These are phyloP conservation scores for Drosophila auraria DNA, from an alignment of 1,140 invertebrate genomes.

Conservation along the genomic window DNA sequence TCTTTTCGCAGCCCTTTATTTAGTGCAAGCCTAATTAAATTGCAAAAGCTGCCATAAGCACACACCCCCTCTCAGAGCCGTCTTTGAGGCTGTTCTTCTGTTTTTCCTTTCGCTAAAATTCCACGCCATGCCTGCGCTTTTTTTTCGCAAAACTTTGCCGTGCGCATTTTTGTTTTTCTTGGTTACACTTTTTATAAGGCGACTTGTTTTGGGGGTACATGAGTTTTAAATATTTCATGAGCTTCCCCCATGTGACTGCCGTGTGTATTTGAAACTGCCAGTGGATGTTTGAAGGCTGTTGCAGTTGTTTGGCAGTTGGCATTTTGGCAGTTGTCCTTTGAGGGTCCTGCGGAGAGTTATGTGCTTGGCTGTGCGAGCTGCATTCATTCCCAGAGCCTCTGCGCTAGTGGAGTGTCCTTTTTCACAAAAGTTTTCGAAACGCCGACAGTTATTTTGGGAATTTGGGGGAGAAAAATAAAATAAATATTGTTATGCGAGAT, in stretches of 20 bases:
- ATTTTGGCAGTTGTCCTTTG: slow-evolving; percentile 20
- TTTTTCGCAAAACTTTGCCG: background rate
- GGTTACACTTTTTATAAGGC: slow-evolving; percentile 1
- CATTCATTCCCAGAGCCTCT: background rate
- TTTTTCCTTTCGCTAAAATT: slow-evolving; percentile 2
- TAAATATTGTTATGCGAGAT: background rate
- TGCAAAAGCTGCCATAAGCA: slow-evolving; percentile 4
- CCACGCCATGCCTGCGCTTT: background rate
- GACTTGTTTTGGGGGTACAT: slow-evolving; percentile 5
- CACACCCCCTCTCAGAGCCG: background rate
- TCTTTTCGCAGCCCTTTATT: slow-evolving; percentile 6
- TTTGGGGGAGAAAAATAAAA: background rate
- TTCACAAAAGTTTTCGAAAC: slow-evolving; percentile 6
- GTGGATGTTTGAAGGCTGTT: slow-evolving; percentile 16
- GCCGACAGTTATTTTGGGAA: slow-evolving; percentile 8
- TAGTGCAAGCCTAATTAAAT: slow-evolving; percentile 7
- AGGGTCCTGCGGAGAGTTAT: slow-evolving; percentile 10
- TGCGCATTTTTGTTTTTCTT: slow-evolving; percentile 10
- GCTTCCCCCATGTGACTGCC: background rate
- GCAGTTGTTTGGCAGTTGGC: slow-evolving; percentile 17
- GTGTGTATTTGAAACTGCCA: slow-evolving; percentile 1
- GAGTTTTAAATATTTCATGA: slow-evolving; percentile 19
- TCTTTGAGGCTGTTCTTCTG: slow-evolving; percentile 6
- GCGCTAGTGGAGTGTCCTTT: background rate
- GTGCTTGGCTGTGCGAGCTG: slow-evolving; percentile 2